Conservation (phyloP, 2,888 invertebrate genomes). For the Drosophila paranaensis region DNA sequence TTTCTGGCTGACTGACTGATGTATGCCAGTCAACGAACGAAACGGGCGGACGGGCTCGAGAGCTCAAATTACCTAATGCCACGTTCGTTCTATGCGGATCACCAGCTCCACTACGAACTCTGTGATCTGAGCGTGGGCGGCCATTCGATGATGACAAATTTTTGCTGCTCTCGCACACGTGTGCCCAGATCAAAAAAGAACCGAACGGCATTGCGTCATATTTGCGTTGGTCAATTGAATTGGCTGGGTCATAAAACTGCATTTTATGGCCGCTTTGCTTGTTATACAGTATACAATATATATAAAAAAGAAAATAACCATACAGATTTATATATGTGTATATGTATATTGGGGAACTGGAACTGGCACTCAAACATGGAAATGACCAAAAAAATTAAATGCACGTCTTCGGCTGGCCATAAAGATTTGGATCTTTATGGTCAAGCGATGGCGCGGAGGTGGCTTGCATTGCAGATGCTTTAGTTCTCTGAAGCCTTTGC, state of each 20-base stretch:
- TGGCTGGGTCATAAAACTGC: conserved; percentile 63
- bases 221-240: conserved; percentile 43
- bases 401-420: conserved; percentile 60
- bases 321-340: conserved; percentile 5
- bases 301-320: conserved; percentile 8
- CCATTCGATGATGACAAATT: conserved; percentile 66
- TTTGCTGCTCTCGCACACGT: conserved; percentile 46
- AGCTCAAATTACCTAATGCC: conserved; percentile 53
- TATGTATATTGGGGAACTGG: conserved; percentile 38
- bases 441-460: conserved; percentile 4
- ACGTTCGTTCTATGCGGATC: conserved; percentile 48
- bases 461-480: conserved; percentile 34
- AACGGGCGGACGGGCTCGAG: conserved; percentile 29
- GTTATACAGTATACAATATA: conserved; percentile 10
- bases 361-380: conserved; percentile 45
- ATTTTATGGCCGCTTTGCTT: conserved; percentile 48
- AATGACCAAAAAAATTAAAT: conserved; percentile 56
- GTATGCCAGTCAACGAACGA: conserved; percentile 63
- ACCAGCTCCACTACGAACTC: conserved; percentile 10
- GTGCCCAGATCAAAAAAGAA: conserved; percentile 49
- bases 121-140: conserved; percentile 58
- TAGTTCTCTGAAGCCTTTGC: conserved; percentile 52
- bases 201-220: conserved; percentile 51
- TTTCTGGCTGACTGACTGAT: conserved; percentile 45
- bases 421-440: conserved; percentile 60